phyloP scores from a whole-genome alignment of 1,140 invertebrate species.

The Sitobion miscanthi region DNA sequence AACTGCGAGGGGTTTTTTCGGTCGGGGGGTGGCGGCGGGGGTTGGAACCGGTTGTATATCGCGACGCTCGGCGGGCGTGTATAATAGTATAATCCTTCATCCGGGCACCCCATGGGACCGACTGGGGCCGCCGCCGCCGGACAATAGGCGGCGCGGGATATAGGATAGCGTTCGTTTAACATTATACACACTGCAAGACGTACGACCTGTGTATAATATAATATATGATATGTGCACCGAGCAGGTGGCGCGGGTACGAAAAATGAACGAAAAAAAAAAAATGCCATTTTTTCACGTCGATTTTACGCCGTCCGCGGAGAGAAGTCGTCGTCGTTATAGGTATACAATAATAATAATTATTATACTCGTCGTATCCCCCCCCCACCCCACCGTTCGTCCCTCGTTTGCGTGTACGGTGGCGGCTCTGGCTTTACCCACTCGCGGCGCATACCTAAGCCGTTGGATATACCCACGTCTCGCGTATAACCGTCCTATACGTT shows the following conservation, averaged over 20 bases:
- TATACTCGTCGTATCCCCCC: background rate
- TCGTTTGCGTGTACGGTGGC: no score
- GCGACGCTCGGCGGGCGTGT: background rate
- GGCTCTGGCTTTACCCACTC: no score
- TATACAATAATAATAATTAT: no score
- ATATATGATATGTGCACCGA: background rate
- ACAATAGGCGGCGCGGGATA: background rate
- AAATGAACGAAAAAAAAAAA: background rate
- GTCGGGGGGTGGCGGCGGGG: background rate
- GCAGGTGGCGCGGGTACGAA: background rate
- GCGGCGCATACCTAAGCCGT: no score
- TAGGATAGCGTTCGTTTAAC: background rate
- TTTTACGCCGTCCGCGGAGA: background rate
- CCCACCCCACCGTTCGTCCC: no score
- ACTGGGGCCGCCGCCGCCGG: background rate
- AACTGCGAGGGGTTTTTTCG: background rate
- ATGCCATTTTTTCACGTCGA: conserved; percentile 5
- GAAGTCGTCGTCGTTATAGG: background rate
- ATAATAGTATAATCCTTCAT: conserved; percentile 28
- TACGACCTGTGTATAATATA: background rate
- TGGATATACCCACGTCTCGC: no score
- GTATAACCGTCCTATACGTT: no score
- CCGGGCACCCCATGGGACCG: conserved; percentile 34
- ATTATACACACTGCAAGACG: no score
- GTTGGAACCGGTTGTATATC: conserved; percentile 20